These are phyloP conservation scores for Gracilinanus agilis DNA, from an alignment of 2,113 vertebrate genomes.

Conservation along the genomic window DNA sequence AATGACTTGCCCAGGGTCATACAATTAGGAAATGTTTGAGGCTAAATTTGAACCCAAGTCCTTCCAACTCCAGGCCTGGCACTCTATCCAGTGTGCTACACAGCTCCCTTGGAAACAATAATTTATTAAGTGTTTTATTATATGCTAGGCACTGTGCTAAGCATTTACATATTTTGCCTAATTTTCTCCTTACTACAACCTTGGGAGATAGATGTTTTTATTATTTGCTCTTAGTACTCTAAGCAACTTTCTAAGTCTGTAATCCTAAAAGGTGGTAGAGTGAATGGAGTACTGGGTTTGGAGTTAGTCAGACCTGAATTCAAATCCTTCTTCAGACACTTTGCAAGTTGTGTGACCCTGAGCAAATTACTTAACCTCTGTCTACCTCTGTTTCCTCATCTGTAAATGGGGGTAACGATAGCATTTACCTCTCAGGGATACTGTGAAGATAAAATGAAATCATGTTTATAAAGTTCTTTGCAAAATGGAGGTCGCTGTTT, in stretches of 20 bases:
- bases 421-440: not conserved
- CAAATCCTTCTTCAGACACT: not conserved
- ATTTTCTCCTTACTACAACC: not conserved
- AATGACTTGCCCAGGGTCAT: too few species aligned
- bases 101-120: not conserved
- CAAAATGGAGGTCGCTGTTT: not conserved
- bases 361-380: not conserved
- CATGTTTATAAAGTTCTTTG: not conserved
- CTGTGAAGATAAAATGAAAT: not conserved
- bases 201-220: not conserved
- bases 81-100: too few species aligned
- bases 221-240: not conserved
- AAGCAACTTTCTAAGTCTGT: not conserved
- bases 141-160: not conserved
- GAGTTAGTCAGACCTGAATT: not conserved
- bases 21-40: too few species aligned
- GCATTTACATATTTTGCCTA: not conserved
- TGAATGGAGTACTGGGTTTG: not conserved
- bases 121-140: not conserved
- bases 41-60: too few species aligned
- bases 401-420: not conserved
- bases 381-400: not conserved
- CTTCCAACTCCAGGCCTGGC: too few species aligned
- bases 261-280: not conserved
- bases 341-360: too few species aligned